These are phyloP conservation scores for Neoniphon sammara DNA, from an alignment of 2,797 vertebrate genomes.

Conservation along the genomic window DNA sequence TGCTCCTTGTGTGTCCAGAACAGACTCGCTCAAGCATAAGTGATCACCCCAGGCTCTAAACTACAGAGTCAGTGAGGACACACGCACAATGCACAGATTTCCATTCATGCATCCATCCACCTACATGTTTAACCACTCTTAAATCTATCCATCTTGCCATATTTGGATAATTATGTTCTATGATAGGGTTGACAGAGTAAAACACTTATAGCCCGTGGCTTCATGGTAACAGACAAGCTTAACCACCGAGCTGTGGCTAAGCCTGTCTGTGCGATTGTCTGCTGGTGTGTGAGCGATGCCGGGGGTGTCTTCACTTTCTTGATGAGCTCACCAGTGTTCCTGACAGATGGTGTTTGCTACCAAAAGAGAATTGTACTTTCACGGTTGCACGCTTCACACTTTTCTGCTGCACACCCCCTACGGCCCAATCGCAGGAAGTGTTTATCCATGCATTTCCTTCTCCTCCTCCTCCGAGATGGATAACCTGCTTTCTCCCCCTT, in stretches of 20 bases:
- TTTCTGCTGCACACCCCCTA: slow-evolving; percentile 53
- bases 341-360: slow-evolving; percentile 78
- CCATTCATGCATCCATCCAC: background rate
- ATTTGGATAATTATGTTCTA: slow-evolving; percentile 48
- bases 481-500: slow-evolving; percentile 31
- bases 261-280: no score
- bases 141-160: slow-evolving; percentile 34
- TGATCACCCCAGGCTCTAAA: no score
- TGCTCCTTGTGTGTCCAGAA: no score
- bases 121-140: background rate
- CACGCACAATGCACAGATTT: background rate
- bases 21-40: no score
- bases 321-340: slow-evolving; percentile 62
- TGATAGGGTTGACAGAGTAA: slow-evolving; percentile 37
- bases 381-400: slow-evolving; percentile 53
- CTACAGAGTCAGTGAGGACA: no score
- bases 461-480: slow-evolving; percentile 47
- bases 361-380: slow-evolving; percentile 65
- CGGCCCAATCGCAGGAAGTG: slow-evolving; percentile 56
- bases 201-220: slow-evolving; percentile 40
- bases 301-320: slow-evolving; percentile 54
- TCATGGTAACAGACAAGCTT: slow-evolving; percentile 50
- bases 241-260: slow-evolving; percentile 38
- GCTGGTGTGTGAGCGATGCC: slow-evolving; percentile 35
- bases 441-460: slow-evolving; percentile 59